phyloP scores from a whole-genome alignment of 2,888 invertebrate genomes.

The Agrochola circellaris region DNA sequence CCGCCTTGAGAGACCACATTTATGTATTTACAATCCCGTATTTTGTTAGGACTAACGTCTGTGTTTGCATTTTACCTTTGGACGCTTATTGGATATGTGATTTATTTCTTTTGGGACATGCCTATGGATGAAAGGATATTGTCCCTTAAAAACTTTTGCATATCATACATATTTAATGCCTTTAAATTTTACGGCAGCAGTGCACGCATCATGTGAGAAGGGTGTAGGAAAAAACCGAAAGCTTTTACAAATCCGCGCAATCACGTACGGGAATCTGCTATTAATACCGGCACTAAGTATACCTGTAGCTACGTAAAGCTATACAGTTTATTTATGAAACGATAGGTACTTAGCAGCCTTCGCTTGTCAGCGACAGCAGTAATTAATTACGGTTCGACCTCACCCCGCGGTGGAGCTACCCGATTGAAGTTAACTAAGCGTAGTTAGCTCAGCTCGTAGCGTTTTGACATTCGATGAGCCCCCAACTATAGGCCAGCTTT shows the following conservation, averaged over 20 bases:
- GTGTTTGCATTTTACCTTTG: conserved; percentile 68
- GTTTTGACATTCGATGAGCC: conserved; percentile 80
- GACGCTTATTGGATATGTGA: conserved; percentile 71
- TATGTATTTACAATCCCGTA: conserved; percentile 70
- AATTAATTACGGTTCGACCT: conserved; percentile 87
- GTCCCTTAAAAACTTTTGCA: conserved; percentile 44
- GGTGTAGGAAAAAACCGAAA: conserved; percentile 18
- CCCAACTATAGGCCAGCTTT: conserved; percentile 45
- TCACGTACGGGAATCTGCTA: conserved; percentile 44
- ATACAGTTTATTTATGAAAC: conserved; percentile 80
- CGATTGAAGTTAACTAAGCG: conserved; percentile 86
- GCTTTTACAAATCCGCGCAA: conserved; percentile 34
- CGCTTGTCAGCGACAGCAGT: conserved; percentile 86
- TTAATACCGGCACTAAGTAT: conserved; percentile 47
- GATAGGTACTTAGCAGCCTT: conserved; percentile 81
- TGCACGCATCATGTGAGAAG: conserved; percentile 5
- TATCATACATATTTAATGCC: conserved; percentile 27
- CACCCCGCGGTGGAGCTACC: conserved; percentile 72
- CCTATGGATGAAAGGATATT: conserved; percentile 54
- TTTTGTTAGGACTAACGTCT: conserved; percentile 71
- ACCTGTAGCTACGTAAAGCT: conserved; percentile 53
- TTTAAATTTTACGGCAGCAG: conserved; percentile 16
- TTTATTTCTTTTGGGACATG: conserved; percentile 71
- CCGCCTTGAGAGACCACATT: conserved; percentile 50
- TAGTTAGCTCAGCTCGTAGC: conserved; percentile 77